Base-by-base conservation (phyloP, 2,888 invertebrate species). In the Papilio demoleus region DNA sequence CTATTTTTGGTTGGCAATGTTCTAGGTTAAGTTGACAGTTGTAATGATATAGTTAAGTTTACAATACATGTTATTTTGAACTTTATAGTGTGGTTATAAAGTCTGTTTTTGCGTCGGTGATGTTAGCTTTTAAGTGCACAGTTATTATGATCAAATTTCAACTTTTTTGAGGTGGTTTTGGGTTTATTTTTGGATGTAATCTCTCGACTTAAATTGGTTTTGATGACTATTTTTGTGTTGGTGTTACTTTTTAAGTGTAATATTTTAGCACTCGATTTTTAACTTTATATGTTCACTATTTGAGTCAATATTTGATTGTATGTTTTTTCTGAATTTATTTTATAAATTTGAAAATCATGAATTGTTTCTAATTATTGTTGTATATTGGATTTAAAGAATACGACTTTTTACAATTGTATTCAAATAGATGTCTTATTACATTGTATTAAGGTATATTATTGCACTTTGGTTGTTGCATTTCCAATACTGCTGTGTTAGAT, bases 341-440 rank as follows among this genome's bases (percentile, higher is more conserved):
- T 45, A 8, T 2, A 17, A 42, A 42, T 8, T 27, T n/a, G 6
- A 24, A 53, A 53, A 53, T 53, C 27, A 14, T n/a, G 53, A 5
- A 53, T 50, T 50, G 4, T 53, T 56, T 31, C 5, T 53, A n/a
- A 14, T 12, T 56, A 11, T 14, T 24, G 24, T 50, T 11, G 24
- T 50, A 24, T 24, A 50, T 50, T 14, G 0, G 27, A 50, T 19
- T 50, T 50, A 14, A n/a, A n/a, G 31, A 56, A 56, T 56, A 56
- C n/a, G 53, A 53, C 53, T 56, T 31, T 56, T 17, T 56, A 56
- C 53, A 31, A 56, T 56, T 31, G 53, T 56, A 56, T 56, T 56
- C 31, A 17, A 56, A 56, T 31, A 6, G 1, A 56, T 56, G 31
- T 56, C 53, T 56, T 56, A 56, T 56, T 4, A 3, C 17, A 9